Evolutionary conservation across 2,797 vertebrate genomes (phyloP), one percentile per base, ranked within the genome.

Genomic region (Peromyscus aztecus): DNA sequence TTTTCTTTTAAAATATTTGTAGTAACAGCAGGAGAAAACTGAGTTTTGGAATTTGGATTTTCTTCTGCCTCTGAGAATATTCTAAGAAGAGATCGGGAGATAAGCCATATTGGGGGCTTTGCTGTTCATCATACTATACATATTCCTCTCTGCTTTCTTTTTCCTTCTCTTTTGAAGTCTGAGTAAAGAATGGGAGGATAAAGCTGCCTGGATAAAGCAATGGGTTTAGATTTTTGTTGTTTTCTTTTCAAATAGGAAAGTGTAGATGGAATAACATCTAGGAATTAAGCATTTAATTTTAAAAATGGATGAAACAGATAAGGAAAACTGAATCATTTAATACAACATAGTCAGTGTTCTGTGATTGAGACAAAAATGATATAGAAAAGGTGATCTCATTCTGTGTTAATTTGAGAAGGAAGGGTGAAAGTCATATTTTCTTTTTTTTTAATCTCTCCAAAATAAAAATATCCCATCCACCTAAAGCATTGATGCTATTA

Each of bases 241-340:
- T 88, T 89, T 55, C 57, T 55, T 82, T 88, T 91, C 46, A 46
- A 73, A 84, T 43, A 89, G 14, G 14, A 31, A 82, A 90, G 1
- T 69, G 1, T 69, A 31, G 2, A 73, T 8, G 4, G 8, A 76
- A 76, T 61, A 37, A 59, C 49, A 49, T 82, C 40, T 83, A 78
- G 14, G 82, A 78, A 83, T 77, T 96, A 90, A 37, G n/a, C 31
- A 91, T 3, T 71, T 49, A 49, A 46, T 93, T 83, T 65, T 61
- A 55, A 91, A 90, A 29, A 14, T 46, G 76, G 55, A 88, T 93
- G 63, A n/a, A 43, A 34, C 8, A 89, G 61, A 78, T 57, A 87
- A 67, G n/a, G 43, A 10, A 77, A 88, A 83, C 57, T 13, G 23
- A 93, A 90, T 76, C 90, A 52, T 61, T 96, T 87, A 86, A 76